These are phyloP conservation scores for Hirundichthys speculiger DNA, from an alignment of 2,113 vertebrate genomes.

Conservation along the genomic window DNA sequence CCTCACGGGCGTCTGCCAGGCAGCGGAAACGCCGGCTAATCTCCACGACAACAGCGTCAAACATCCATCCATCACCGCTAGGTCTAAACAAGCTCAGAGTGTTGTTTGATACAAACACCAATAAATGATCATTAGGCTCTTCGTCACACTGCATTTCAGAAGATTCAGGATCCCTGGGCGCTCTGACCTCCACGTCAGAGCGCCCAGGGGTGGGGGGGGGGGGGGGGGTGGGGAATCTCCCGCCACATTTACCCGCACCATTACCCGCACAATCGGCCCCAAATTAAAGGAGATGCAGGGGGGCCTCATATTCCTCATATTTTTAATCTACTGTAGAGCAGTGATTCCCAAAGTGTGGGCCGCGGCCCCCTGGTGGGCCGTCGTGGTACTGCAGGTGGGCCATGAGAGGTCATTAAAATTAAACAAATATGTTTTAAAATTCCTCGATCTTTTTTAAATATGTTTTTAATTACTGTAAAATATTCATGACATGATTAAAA, in stretches of 20 bases:
- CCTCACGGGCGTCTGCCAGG: neutral
- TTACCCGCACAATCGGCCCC: constrained; percentile 49
- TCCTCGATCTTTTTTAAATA: too few species aligned
- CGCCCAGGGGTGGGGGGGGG: constrained; percentile 24
- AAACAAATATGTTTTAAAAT: too few species aligned
- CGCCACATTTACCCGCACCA: constrained; percentile 17
- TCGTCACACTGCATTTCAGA: constrained; percentile 2
- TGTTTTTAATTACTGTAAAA: too few species aligned
- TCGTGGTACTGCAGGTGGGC: too few species aligned
- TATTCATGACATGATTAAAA: too few species aligned
- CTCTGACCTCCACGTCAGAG: constrained; percentile 7
- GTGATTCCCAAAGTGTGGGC: too few species aligned
- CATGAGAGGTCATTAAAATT: too few species aligned
- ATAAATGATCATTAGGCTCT: constrained; percentile 49
- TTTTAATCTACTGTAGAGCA: too few species aligned
- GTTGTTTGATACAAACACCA: constrained; percentile 44
- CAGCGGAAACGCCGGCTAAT: neutral
- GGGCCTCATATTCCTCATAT: too few species aligned
- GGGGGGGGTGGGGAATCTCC: too few species aligned
- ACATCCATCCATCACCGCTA: constrained; percentile 4
- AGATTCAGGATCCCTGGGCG: constrained; percentile 20
- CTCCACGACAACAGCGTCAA: neutral
- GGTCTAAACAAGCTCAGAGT: neutral
- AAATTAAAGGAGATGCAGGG: constrained; percentile 25
- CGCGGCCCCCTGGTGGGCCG: too few species aligned